phyloP scores from a whole-genome alignment of 1,140 invertebrate species.

The Lordiphosa collinella region DNA sequence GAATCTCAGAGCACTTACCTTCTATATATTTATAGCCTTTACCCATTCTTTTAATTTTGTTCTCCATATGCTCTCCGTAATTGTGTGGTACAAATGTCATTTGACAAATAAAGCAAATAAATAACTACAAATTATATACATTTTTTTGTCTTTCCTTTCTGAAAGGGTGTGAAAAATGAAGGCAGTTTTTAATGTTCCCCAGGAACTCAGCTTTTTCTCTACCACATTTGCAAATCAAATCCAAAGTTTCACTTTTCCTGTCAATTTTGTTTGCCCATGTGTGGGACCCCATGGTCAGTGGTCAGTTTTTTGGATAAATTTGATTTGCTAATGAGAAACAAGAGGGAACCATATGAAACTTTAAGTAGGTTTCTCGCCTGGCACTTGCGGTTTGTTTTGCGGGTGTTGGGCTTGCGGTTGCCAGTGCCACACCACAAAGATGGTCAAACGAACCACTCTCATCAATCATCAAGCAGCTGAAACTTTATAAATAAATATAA shows the following conservation, averaged over 20 bases:
- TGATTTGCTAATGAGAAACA: conserved; percentile 66
- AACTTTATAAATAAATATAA: not conserved
- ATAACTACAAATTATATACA: too few relatives aligned
- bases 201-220: not conserved
- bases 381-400: conserved; percentile 54
- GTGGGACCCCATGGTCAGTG: not conserved
- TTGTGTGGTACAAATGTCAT: too few relatives aligned
- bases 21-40: too few relatives aligned
- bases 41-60: too few relatives aligned
- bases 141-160: too few relatives aligned
- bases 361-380: conserved; percentile 61
- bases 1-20: too few relatives aligned
- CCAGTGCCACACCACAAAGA: conserved; percentile 38
- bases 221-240: conserved; percentile 26
- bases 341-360: conserved; percentile 53
- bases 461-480: conserved; percentile 23
- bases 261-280: conserved; percentile 34
- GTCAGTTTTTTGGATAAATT: conserved; percentile 48
- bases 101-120: too few relatives aligned
- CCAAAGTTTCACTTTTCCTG: conserved; percentile 39
- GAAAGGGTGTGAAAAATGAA: too few relatives aligned
- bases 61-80: too few relatives aligned
- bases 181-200: too few relatives aligned
- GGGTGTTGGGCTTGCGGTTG: conserved; percentile 58
- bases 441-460: conserved; percentile 17